Evolutionary conservation across 2,113 vertebrate genomes (phyloP), one percentile per base, ranked within the genome.

Genomic region (Eulacestoma nigropectus): DNA sequence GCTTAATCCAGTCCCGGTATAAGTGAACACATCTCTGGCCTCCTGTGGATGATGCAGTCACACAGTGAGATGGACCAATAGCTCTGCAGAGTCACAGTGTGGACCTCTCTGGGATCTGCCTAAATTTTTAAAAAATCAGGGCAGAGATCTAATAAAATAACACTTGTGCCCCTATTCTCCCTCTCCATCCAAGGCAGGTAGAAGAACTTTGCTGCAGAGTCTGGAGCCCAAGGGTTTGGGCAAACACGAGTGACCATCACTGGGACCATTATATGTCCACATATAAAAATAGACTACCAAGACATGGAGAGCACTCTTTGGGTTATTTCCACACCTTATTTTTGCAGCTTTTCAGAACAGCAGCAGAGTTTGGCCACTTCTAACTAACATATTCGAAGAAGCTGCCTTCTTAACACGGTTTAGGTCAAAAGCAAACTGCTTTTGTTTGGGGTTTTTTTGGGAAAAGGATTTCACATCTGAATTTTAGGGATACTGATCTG

Each of bases 101-200:
- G 37, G 83, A 39, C 1, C 1, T 27, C 9, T 26, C 59, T 57
- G 46, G 46, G 22, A 63, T 65, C 39, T 59, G 33, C 16, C 42
- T 47, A 21, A 11, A 47, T 56, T 50, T 80, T 16, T 8, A 35
- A 84, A 63, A 95, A 64, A 52, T 57, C 26, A 32, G 25, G 46
- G 41, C 23, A 85, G 30, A 82, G 16, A 50, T 41, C 23, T 18
- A 69, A n/a, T 32, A 30, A 77, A 81, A 72, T 3, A 30, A 23
- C 27, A 50, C 86, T 74, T 70, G 55, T 74, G 27, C 16, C 60
- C 6, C 47, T 35, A 1, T 59, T 84, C 33, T 68, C 35, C 32
- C 5, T 59, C 25, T 68, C 33, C 11, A 11, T 16, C 16, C 11
- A 25, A 86, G 64, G 12, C 46, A 37, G 0, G 0, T 1, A 13